Evolutionary conservation across 2,797 vertebrate genomes (phyloP).

Genomic region (Pseudotriccus pelzelni): DNA sequence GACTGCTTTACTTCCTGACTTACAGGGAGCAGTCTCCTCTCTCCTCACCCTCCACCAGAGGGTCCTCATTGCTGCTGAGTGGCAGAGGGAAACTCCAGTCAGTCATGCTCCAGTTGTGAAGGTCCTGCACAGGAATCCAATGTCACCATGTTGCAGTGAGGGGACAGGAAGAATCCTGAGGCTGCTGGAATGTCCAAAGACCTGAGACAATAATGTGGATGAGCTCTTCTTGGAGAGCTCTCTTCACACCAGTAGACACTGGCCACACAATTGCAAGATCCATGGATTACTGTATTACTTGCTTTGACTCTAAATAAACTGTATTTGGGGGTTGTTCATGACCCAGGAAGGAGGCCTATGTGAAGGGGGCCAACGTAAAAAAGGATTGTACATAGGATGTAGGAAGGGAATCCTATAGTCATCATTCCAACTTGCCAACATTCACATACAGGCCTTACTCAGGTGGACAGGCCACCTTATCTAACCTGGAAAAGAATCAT

Average conservation of each 20-base stretch:
- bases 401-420: slow-evolving; percentile 13
- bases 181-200: background rate
- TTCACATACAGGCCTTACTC: background rate
- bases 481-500: background rate
- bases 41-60: background rate
- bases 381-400: too few relatives aligned
- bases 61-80: background rate
- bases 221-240: background rate
- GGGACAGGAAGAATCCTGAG: background rate
- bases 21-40: background rate
- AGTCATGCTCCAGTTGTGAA: background rate
- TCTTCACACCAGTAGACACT: background rate
- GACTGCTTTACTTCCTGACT: background rate
- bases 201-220: background rate
- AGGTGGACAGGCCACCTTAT: background rate
- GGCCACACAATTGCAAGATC: background rate
- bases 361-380: background rate
- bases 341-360: background rate
- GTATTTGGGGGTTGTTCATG: background rate
- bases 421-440: background rate
- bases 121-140: background rate
- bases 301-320: background rate
- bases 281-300: background rate
- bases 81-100: background rate
- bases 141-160: background rate